A percentile compares a stretch with the other conserved stretches of the same genome.
These are phyloP conservation scores for Eristalinus aeneus DNA, from an alignment of 2,888 invertebrate genomes.

Conservation along the genomic window DNA sequence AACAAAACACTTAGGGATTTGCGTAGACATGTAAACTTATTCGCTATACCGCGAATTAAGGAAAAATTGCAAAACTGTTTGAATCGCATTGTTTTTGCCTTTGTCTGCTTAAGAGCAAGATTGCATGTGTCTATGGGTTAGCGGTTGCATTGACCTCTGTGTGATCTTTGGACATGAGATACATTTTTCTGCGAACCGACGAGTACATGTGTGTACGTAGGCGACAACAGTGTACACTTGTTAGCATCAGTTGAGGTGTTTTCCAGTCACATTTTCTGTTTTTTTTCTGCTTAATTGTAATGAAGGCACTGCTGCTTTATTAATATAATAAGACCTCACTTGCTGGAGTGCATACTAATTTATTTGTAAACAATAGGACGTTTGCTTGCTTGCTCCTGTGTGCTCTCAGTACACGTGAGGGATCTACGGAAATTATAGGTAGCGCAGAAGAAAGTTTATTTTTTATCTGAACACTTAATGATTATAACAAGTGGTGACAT, in stretches of 20 bases:
- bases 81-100: constrained; percentile 20
- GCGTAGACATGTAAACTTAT: background rate
- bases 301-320: background rate
- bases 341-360: background rate
- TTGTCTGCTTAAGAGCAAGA: background rate
- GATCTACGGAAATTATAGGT: no score
- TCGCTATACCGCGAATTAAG: background rate
- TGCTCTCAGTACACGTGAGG: background rate
- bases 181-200: constrained; percentile 20
- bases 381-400: background rate
- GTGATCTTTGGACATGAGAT: constrained; percentile 60
- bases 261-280: background rate
- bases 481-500: no score
- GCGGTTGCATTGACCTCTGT: constrained; percentile 55
- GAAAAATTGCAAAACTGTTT: constrained; percentile 31
- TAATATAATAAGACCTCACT: background rate
- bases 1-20: constrained; percentile 1
- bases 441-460: no score
- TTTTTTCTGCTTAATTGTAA: background rate
- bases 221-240: constrained; percentile 36
- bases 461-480: no score
- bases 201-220: background rate
- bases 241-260: background rate
- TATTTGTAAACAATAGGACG: background rate
- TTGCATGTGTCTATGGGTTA: background rate